A percentile compares a stretch with the other conserved stretches of the same genome.
These are phyloP conservation scores for Blastobasis lacticolella DNA, from an alignment of 2,888 invertebrate species.

Conservation along the genomic window DNA sequence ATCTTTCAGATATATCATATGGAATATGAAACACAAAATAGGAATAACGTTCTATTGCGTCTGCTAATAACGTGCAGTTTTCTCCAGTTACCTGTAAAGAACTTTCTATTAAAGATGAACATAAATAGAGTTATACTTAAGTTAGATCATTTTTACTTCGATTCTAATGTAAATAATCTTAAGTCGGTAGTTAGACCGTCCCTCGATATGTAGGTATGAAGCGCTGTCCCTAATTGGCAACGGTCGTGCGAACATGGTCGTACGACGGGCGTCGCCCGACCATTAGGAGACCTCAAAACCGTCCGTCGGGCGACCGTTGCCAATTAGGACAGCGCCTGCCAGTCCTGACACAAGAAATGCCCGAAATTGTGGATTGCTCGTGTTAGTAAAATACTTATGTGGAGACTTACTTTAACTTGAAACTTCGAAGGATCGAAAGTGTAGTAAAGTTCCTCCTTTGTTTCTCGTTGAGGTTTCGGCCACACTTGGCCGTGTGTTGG, in stretches of 20 bases:
- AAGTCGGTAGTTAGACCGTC: background rate
- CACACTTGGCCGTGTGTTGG: constrained; percentile 79
- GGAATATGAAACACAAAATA: background rate
- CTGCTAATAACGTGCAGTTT: constrained; percentile 2
- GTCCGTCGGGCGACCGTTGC: too few species aligned
- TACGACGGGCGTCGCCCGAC: too few species aligned
- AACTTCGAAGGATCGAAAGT: constrained; percentile 61
- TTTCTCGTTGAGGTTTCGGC: constrained; percentile 77
- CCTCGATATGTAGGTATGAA: too few species aligned
- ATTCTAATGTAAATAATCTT: constrained; percentile 10
- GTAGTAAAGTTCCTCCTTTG: constrained; percentile 48
- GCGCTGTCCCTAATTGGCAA: too few species aligned
- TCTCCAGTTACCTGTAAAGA: constrained; percentile 3
- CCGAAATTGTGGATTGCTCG: too few species aligned
- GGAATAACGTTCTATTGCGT: constrained; percentile 2
- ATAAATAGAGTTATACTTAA: constrained; percentile 2
- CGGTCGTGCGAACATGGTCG: too few species aligned
- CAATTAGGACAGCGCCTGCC: too few species aligned
- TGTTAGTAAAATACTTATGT: background rate
- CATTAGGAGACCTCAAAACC: too few species aligned
- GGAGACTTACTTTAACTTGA: constrained; percentile 55
- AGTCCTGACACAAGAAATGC: too few species aligned
- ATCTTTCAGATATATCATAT: background rate
- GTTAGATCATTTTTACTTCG: constrained; percentile 9
- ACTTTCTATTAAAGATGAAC: background rate